These are phyloP conservation scores for Diacarnus erythraeanus DNA, from an alignment of 37 sponge, comb jelly and placozoan genomes.

Conservation along the genomic window DNA sequence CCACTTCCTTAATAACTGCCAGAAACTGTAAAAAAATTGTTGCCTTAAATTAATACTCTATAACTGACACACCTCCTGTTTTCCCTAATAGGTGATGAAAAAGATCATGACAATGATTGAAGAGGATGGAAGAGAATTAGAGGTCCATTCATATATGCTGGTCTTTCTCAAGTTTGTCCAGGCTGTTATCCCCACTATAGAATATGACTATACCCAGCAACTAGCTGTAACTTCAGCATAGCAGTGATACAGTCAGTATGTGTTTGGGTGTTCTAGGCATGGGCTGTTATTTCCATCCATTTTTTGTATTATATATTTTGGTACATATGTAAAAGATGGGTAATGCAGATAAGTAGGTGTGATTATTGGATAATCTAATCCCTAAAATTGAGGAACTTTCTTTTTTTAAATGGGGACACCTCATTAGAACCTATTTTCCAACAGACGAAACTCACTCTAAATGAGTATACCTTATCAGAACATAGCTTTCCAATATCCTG, in stretches of 20 bases:
- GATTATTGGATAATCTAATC: no score
- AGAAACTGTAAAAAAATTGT: no score
- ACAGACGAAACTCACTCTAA: no score
- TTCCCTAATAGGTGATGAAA: constrained; percentile 85
- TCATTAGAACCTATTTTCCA: no score
- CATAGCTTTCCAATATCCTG: no score
- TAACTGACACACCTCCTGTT: not conserved
- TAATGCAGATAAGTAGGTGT: no score
- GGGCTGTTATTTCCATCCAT: not conserved
- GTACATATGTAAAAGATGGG: no score
- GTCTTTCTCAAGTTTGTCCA: constrained; percentile 99
- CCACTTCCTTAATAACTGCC: not conserved
- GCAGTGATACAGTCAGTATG: not conserved
- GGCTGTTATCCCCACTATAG: constrained; percentile 98
- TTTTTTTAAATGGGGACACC: no score
- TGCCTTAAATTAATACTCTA: not conserved
- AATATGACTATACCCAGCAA: constrained; percentile 98
- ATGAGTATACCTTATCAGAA: no score
- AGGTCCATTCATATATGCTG: constrained; percentile 95
- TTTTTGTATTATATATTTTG: no score
- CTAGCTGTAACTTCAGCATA: constrained; percentile 68
- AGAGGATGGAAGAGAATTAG: constrained; percentile 91
- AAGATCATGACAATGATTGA: constrained; percentile 93
- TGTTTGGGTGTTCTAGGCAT: not conserved
- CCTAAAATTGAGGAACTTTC: no score